These are phyloP conservation scores for Cyclophora punctaria DNA, from an alignment of 2,888 invertebrate species.

Conservation along the genomic window DNA sequence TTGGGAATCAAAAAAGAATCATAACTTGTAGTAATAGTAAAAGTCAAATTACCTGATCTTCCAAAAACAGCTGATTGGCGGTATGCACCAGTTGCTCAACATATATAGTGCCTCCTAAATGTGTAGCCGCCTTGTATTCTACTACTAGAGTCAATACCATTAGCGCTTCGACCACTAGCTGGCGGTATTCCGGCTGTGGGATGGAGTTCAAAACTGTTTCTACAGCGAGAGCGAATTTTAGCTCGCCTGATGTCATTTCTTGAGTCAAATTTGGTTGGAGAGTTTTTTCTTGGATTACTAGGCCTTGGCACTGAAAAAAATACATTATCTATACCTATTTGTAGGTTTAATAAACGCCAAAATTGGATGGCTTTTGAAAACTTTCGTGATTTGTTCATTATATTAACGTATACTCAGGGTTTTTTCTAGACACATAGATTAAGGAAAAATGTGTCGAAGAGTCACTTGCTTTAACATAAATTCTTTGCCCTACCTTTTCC, in stretches of 20 bases:
- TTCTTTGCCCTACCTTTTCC: constrained; percentile 78
- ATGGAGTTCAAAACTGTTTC: constrained; percentile 97
- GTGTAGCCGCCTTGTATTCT: constrained; percentile 86
- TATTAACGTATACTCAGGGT: no score
- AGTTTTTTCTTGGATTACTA: constrained; percentile 93
- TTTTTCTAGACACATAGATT: no score
- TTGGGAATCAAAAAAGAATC: no score
- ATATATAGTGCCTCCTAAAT: constrained; percentile 86
- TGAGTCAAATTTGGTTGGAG: constrained; percentile 94
- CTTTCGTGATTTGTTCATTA: no score
- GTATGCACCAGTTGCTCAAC: constrained; percentile 95
- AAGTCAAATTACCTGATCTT: constrained; percentile 85
- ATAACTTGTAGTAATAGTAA: no score
- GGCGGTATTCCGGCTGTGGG: constrained; percentile 98
- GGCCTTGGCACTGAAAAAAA: constrained; percentile 84
- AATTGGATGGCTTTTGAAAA: no score
- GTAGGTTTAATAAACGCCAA: no score
- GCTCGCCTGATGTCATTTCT: constrained; percentile 99
- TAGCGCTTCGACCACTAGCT: constrained; percentile 95
- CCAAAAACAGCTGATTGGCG: constrained; percentile 95
- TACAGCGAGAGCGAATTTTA: constrained; percentile 98
- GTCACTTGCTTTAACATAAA: no score
- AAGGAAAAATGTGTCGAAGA: no score
- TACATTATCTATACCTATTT: no score
- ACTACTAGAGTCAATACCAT: constrained; percentile 95